phyloP scores from a whole-genome alignment of 2,888 invertebrate genomes.

The Parochlus steinenii region DNA sequence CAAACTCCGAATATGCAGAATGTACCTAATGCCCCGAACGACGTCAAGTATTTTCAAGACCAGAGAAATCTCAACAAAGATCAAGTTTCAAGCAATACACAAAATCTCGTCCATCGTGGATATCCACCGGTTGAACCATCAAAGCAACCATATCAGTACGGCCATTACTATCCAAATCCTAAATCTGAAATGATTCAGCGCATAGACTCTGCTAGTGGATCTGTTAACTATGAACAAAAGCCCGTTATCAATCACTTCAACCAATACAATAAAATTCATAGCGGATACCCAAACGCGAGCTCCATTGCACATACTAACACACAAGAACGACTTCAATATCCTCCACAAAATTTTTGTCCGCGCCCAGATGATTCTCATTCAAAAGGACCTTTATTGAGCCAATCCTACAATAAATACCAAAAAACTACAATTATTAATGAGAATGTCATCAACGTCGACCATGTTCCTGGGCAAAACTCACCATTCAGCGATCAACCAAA shows the following conservation, averaged over 20 bases:
- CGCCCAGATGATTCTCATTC: constrained; percentile 13
- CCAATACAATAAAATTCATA: constrained; percentile 14
- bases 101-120: no score
- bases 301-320: constrained; percentile 12
- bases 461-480: constrained; percentile 9
- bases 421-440: constrained; percentile 7
- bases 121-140: no score
- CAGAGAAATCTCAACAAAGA: constrained; percentile 4
- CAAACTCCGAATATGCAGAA: background rate
- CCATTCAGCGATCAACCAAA: no score
- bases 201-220: constrained; percentile 13
- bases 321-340: constrained; percentile 9
- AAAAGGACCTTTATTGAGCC: constrained; percentile 8
- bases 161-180: constrained; percentile 10
- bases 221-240: constrained; percentile 11
- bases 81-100: no score
- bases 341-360: constrained; percentile 12
- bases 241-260: constrained; percentile 13
- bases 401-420: constrained; percentile 12
- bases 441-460: constrained; percentile 5
- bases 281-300: constrained; percentile 7
- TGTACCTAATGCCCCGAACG: background rate
- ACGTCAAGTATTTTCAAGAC: constrained; percentile 4
- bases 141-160: no score
- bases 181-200: constrained; percentile 12